Evolutionary conservation across 2,797 vertebrate genomes (phyloP).

Genomic region (Syngnathus acus): DNA sequence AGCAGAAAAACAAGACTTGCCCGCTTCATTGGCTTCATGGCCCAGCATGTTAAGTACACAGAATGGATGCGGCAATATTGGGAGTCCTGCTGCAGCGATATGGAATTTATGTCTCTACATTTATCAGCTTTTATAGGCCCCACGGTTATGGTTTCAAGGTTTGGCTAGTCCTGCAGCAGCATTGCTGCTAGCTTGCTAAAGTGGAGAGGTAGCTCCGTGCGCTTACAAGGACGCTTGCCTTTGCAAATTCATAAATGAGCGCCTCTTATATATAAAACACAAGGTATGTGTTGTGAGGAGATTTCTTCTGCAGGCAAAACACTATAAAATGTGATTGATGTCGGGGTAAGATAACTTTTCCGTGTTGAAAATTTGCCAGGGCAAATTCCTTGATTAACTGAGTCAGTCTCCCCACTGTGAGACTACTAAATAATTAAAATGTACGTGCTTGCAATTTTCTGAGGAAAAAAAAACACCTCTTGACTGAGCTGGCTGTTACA

Average conservation of each 20-base stretch:
- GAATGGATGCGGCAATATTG: conserved; percentile 45
- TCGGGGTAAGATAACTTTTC: neutral
- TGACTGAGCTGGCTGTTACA: neutral
- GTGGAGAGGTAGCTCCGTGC: neutral
- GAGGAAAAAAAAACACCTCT: neutral
- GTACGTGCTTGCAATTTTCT: neutral
- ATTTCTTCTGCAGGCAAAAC: neutral
- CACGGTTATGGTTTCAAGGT: conserved; percentile 47
- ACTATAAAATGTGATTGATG: conserved; percentile 7
- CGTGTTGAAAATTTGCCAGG: neutral
- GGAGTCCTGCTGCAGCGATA: conserved; percentile 38
- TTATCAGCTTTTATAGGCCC: conserved; percentile 53
- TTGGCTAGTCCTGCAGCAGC: conserved; percentile 27
- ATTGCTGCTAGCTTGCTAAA: conserved; percentile 22
- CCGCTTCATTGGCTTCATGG: conserved; percentile 44
- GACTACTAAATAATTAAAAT: neutral
- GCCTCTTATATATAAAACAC: neutral
- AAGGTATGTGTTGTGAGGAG: neutral
- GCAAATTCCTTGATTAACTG: conserved; percentile 1
- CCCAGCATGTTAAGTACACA: conserved; percentile 47
- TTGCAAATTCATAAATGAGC: conserved; percentile 1
- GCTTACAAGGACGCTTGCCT: neutral
- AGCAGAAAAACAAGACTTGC: conserved; percentile 54
- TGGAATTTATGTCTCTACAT: conserved; percentile 52
- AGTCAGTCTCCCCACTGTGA: neutral